Evolutionary conservation across 2,888 invertebrate species (phyloP), one percentile per base, ranked within the genome.

Genomic region (Phengaris alcon): DNA sequence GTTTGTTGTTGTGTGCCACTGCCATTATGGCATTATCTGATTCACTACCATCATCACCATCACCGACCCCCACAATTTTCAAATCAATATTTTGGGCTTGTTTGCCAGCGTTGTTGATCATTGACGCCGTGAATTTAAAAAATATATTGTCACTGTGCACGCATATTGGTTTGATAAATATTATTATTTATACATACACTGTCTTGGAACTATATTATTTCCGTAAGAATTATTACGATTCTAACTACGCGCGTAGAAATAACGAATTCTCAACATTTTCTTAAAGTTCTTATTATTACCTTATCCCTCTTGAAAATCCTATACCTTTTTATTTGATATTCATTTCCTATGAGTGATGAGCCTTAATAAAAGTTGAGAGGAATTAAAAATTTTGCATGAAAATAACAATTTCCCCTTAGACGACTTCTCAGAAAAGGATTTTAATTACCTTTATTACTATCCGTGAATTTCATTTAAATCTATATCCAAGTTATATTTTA

Each of bases 361-460:
- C 9, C 13, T 6, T 44, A 12, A 35, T 44, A 35, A 64, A 44
- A 35, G 35, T 64, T 64, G 35, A 64, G 35, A 64, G 15, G 35
- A 6, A 64, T 64, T 64, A 64, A 44, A 35, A 64, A 12, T 13
- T 64, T 22, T 64, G 6, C 64, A 44, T 35, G 35, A 64, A 64
- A 64, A 12, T 44, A 64, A 64, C 35, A 44, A 64, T 64, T 44
- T 64, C 13, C 64, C 13, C 35, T 35, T 44, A 64, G 35, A 5
- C 35, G 12, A 44, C 64, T 64, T 64, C 64, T 6, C 64, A 44
- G 35, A 64, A 64, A 4, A 64, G 0, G 64, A 35, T 64, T 64
- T 64, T 64, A 64, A 64, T 64, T 35, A 64, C 64, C 10, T 64
- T 64, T 64, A 64, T 64, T 44, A 64, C 44, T 64, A 35, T 64